Evolutionary conservation across 2,113 vertebrate genomes (phyloP).

Genomic region (Tonatia bakeri): DNA sequence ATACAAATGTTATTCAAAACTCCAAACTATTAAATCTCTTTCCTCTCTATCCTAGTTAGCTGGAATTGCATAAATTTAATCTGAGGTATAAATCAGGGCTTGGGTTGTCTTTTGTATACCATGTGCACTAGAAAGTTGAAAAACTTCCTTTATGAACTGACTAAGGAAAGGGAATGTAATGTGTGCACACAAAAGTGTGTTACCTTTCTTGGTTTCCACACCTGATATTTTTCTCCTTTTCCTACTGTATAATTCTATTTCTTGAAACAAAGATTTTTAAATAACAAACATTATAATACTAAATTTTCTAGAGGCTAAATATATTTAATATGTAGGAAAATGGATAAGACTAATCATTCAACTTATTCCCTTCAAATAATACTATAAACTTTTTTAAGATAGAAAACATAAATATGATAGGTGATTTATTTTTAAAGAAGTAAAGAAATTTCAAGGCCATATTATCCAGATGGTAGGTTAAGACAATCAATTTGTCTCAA

Average conservation of each 20-base stretch:
- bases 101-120: not conserved
- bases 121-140: not conserved
- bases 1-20: not conserved
- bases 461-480: not conserved
- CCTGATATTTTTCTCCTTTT: not conserved
- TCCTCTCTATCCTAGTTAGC: not conserved
- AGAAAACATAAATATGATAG: not conserved
- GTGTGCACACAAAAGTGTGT: not conserved
- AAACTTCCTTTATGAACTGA: not conserved
- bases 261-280: not conserved
- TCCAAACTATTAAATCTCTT: not conserved
- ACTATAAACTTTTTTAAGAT: not conserved
- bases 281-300: not conserved
- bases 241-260: not conserved
- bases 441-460: not conserved
- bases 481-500: not conserved
- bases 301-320: not conserved
- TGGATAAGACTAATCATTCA: not conserved
- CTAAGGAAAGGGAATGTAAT: not conserved
- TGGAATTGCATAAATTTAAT: not conserved
- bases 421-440: not conserved
- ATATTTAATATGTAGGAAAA: not conserved
- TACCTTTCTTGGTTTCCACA: not conserved
- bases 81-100: not conserved
- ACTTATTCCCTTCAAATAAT: slow-evolving; percentile 2